Conservation (phyloP, 92 coral and sea anemone species). For the Pocillopora grandis region DNA sequence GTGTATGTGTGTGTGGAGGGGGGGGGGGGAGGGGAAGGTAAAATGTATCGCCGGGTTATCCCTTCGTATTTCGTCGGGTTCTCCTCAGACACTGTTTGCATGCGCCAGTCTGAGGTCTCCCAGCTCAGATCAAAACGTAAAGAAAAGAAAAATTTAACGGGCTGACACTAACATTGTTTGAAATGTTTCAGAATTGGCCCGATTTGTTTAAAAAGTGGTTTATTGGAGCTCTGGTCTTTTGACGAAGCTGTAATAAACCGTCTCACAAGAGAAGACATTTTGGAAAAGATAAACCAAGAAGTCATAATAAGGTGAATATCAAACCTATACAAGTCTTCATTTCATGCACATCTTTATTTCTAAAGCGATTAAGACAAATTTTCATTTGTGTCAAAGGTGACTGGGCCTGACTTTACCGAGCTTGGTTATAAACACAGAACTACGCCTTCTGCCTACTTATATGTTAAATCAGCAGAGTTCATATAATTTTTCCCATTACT, state of each 20-base stretch:
- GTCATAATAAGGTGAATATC: slow-evolving; percentile 52
- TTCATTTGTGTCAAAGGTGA: neutral
- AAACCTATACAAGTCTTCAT: neutral
- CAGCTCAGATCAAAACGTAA: neutral
- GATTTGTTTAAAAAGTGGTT: slow-evolving; percentile 52
- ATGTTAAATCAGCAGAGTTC: too few relatives aligned
- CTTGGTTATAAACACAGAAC: too few relatives aligned
- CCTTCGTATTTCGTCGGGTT: too few relatives aligned
- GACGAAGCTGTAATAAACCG: slow-evolving; percentile 62
- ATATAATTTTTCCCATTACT: too few relatives aligned
- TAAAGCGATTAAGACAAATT: neutral
- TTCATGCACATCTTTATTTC: too few relatives aligned
- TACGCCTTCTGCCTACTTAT: too few relatives aligned
- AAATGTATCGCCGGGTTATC: too few relatives aligned
- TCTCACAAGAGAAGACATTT: slow-evolving; percentile 63
- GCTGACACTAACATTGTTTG: neutral
- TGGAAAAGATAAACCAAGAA: slow-evolving; percentile 65
- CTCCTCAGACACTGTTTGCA: too few relatives aligned
- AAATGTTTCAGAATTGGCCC: slow-evolving; percentile 70
- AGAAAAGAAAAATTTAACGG: neutral
- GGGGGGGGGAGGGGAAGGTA: too few relatives aligned
- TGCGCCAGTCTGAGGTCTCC: neutral
- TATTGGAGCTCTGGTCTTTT: slow-evolving; percentile 91
- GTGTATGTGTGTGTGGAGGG: too few relatives aligned
- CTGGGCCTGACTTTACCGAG: too few relatives aligned